These are phyloP conservation scores for Sarcophaga peregrina DNA, from an alignment of 1,140 invertebrate species.

Conservation along the genomic window DNA sequence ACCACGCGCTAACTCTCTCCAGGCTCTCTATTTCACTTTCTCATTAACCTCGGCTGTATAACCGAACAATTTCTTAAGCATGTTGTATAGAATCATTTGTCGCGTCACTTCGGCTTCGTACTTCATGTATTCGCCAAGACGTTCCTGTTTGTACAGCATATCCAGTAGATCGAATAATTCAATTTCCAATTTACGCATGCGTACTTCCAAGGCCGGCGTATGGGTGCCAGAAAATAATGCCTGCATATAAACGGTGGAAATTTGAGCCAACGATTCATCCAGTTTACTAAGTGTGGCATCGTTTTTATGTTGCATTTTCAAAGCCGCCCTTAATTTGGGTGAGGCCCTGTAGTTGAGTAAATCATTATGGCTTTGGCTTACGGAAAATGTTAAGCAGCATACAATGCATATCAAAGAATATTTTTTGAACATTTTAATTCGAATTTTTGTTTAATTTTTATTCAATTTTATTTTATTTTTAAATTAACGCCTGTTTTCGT, in stretches of 20 bases:
- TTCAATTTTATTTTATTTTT: too few species aligned
- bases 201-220: slow-evolving; percentile 54
- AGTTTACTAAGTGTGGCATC: slow-evolving; percentile 54
- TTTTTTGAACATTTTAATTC: background rate
- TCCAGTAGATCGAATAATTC: slow-evolving; percentile 59
- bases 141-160: slow-evolving; percentile 55
- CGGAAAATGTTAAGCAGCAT: background rate
- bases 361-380: background rate
- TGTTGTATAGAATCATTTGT: slow-evolving; percentile 63
- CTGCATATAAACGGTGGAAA: slow-evolving; percentile 59
- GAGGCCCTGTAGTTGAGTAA: slow-evolving; percentile 42
- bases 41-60: slow-evolving; percentile 50
- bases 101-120: slow-evolving; percentile 62
- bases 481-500: slow-evolving; percentile 5
- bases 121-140: slow-evolving; percentile 59
- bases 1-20: too few species aligned
- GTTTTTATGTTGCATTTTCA: slow-evolving; percentile 47
- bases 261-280: slow-evolving; percentile 54
- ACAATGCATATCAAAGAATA: background rate
- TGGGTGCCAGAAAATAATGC: slow-evolving; percentile 58
- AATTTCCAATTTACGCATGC: slow-evolving; percentile 53
- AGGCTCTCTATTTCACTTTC: background rate
- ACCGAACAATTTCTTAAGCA: slow-evolving; percentile 61
- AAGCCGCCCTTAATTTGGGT: slow-evolving; percentile 51
- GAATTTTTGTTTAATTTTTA: background rate